Conservation (phyloP, 2,888 invertebrate species). For the Zelleria hepariella region DNA sequence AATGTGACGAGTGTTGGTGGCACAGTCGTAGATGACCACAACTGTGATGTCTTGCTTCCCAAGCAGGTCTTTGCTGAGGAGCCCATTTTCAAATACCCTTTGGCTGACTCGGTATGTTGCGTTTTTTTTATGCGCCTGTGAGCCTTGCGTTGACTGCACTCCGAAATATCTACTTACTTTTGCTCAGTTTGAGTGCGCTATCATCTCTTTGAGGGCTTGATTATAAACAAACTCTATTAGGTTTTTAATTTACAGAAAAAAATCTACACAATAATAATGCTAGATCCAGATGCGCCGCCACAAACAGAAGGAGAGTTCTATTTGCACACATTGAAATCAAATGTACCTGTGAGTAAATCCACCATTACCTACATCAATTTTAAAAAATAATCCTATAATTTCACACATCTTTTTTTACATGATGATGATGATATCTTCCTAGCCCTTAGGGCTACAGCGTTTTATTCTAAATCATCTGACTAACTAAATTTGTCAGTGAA, state of each 20-base stretch:
- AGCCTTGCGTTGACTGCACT: neutral
- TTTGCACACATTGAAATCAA: conserved; percentile 63
- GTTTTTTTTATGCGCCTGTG: neutral
- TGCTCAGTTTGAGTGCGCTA: no score
- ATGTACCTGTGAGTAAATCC: conserved; percentile 61
- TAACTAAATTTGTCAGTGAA: no score
- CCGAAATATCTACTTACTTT: no score
- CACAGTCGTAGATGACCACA: conserved; percentile 59
- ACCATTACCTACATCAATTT: no score
- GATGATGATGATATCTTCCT: no score
- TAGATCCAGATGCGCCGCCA: conserved; percentile 63
- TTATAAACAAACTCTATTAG: no score
- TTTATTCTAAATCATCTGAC: no score
- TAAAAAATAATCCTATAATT: no score
- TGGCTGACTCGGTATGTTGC: conserved; percentile 47
- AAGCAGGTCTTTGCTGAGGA: conserved; percentile 62
- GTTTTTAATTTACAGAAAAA: conserved; percentile 47
- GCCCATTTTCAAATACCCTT: conserved; percentile 47
- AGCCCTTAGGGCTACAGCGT: no score
- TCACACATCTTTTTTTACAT: neutral
- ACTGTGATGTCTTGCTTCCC: conserved; percentile 57
- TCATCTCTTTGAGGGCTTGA: no score
- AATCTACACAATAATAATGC: conserved; percentile 58
- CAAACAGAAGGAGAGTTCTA: conserved; percentile 58
- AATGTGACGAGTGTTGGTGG: conserved; percentile 56